A percentile compares a stretch with the other conserved stretches of the same genome.
These are phyloP conservation scores for Vidua chalybeata DNA, from an alignment of 2,113 vertebrate species.

Conservation along the genomic window DNA sequence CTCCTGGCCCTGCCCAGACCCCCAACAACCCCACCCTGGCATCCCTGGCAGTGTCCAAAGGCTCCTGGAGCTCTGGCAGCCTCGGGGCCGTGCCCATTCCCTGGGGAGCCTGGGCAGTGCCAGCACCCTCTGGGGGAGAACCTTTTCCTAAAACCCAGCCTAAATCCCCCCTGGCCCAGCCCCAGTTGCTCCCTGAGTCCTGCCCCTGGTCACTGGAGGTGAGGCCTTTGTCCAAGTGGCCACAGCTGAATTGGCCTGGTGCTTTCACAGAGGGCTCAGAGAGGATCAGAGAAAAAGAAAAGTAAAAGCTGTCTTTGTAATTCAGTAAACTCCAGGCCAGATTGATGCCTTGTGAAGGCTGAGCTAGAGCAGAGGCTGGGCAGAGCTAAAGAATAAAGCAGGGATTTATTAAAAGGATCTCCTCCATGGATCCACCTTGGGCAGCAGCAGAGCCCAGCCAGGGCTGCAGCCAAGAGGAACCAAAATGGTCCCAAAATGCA, in stretches of 20 bases:
- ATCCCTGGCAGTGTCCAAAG: neutral
- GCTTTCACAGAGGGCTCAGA: neutral
- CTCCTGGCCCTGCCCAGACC: neutral
- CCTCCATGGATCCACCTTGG: too few relatives aligned
- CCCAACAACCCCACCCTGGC: rapidly evolving
- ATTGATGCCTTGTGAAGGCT: neutral
- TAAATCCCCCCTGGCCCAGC: rapidly evolving
- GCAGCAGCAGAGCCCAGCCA: too few relatives aligned
- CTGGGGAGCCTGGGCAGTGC: neutral
- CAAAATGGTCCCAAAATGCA: too few relatives aligned
- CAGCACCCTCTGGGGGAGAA: neutral
- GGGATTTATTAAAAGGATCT: too few relatives aligned
- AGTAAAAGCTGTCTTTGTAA: neutral
- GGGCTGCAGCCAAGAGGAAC: too few relatives aligned
- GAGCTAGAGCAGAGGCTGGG: too few relatives aligned
- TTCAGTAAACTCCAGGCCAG: neutral
- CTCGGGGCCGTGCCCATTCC: neutral
- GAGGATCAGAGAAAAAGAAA: neutral
- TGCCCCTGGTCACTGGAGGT: neutral
- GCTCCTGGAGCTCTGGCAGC: neutral
- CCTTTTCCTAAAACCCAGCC: rapidly evolving
- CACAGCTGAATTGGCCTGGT: neutral
- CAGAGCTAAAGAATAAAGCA: too few relatives aligned
- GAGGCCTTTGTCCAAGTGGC: neutral
- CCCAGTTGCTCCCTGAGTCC: rapidly evolving